Evolutionary conservation across 2,113 vertebrate genomes (phyloP).

Genomic region (Callithrix jacchus): DNA sequence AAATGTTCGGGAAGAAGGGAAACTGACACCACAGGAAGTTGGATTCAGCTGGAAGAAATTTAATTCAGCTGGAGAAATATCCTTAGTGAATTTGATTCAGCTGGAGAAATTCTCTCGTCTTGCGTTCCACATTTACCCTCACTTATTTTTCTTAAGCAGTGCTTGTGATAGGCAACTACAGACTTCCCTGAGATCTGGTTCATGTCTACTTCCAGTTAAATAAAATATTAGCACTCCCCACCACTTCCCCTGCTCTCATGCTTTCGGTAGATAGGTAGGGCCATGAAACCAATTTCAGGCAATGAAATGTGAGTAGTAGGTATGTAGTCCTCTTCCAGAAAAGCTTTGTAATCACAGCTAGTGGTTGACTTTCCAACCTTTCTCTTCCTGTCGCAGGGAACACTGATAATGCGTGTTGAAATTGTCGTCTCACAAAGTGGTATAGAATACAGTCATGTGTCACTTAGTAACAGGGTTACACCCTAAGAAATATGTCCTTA

Average conservation of each 20-base stretch:
- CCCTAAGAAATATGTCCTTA: not conserved
- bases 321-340: not conserved
- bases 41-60: conserved; percentile 14
- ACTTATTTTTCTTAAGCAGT: conserved; percentile 28
- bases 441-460: not conserved
- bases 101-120: conserved; percentile 12
- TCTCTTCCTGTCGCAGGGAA: not conserved
- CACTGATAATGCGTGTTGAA: not conserved
- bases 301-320: not conserved
- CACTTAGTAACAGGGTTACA: not conserved
- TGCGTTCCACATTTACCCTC: not conserved
- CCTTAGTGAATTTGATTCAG: conserved; percentile 52
- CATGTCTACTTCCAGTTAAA: not conserved
- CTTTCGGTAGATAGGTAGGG: not conserved
- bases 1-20: not conserved
- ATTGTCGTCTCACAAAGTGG: not conserved
- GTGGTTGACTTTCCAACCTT: not conserved
- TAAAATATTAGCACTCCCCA: not conserved
- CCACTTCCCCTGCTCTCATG: too few relatives aligned
- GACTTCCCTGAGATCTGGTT: not conserved
- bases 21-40: not conserved
- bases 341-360: not conserved
- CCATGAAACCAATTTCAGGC: not conserved
- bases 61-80: conserved; percentile 23
- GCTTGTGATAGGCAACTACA: not conserved